phyloP scores from a whole-genome alignment of 1,140 invertebrate species.

The Chlorops oryzae region DNA sequence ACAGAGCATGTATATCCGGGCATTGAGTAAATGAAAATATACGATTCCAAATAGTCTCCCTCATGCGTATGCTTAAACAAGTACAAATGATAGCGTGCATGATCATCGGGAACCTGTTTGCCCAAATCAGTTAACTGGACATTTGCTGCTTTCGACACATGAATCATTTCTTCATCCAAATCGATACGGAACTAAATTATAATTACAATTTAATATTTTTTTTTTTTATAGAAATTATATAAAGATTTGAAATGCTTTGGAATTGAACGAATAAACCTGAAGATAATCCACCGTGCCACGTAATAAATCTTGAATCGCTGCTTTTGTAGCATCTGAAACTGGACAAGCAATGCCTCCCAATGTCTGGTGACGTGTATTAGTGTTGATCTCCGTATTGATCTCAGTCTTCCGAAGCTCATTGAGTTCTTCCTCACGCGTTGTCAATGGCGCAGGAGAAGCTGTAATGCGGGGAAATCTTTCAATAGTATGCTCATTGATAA shows the following conservation, averaged over 20 bases:
- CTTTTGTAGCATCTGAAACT: slow-evolving; percentile 71
- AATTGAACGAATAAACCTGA: too few relatives aligned
- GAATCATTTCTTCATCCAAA: slow-evolving; percentile 44
- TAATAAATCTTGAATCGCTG: slow-evolving; percentile 64
- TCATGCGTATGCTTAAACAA: slow-evolving; percentile 88
- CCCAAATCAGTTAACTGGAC: slow-evolving; percentile 61
- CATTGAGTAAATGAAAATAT: slow-evolving; percentile 98
- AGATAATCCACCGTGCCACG: slow-evolving; percentile 65
- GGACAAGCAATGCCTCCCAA: slow-evolving; percentile 89
- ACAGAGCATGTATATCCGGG: slow-evolving; percentile 89
- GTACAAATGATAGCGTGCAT: slow-evolving; percentile 88
- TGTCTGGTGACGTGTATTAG: slow-evolving; percentile 85
- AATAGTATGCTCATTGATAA: too few relatives aligned
- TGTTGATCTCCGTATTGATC: slow-evolving; percentile 68
- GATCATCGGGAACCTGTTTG: slow-evolving; percentile 71
- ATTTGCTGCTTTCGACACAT: slow-evolving; percentile 58
- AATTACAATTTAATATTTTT: too few relatives aligned
- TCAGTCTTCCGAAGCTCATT: slow-evolving; percentile 72
- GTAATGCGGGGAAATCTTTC: too few relatives aligned
- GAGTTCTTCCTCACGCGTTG: slow-evolving; percentile 82
- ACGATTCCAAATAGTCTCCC: slow-evolving; percentile 76
- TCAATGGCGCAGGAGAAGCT: slow-evolving; percentile 80
- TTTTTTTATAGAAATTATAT: too few relatives aligned
- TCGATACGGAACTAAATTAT: slow-evolving; percentile 70
- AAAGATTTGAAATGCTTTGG: too few relatives aligned